Percentiles rank a stretch among this genome's conserved stretches.
These are phyloP conservation scores for Gobionotothen gibberifrons DNA, from an alignment of 2,797 vertebrate genomes.

Conservation along the genomic window DNA sequence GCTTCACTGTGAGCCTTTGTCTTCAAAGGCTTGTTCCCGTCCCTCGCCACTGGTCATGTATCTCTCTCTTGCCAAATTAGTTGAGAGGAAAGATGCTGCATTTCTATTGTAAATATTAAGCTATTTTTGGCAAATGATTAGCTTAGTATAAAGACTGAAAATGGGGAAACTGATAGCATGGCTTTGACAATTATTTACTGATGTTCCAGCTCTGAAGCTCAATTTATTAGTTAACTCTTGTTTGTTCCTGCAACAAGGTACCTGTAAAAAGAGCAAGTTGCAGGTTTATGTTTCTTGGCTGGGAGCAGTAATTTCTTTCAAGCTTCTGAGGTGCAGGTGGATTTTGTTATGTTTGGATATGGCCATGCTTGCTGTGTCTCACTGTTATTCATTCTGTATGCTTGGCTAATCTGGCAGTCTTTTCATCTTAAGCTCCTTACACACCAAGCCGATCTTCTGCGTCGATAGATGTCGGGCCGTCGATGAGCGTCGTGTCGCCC, in stretches of 20 bases:
- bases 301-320: background rate
- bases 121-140: background rate
- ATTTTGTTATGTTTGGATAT: background rate
- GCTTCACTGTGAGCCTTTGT: conserved; percentile 1
- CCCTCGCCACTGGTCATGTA: background rate
- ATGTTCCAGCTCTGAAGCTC: background rate
- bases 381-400: background rate
- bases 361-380: background rate
- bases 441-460: too few relatives aligned
- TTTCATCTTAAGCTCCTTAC: too few relatives aligned
- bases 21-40: conserved; percentile 14
- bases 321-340: background rate
- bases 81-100: background rate
- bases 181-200: background rate
- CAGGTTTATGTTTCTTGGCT: background rate
- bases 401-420: background rate
- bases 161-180: background rate
- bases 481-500: too few relatives aligned
- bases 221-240: background rate
- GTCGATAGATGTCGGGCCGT: background rate
- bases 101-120: background rate
- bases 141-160: background rate
- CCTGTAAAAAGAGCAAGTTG: background rate
- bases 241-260: background rate
- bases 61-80: background rate